Evolutionary conservation across 2,888 invertebrate genomes (phyloP), one percentile per base, ranked within the genome.

Genomic region (Coenonympha arcania): DNA sequence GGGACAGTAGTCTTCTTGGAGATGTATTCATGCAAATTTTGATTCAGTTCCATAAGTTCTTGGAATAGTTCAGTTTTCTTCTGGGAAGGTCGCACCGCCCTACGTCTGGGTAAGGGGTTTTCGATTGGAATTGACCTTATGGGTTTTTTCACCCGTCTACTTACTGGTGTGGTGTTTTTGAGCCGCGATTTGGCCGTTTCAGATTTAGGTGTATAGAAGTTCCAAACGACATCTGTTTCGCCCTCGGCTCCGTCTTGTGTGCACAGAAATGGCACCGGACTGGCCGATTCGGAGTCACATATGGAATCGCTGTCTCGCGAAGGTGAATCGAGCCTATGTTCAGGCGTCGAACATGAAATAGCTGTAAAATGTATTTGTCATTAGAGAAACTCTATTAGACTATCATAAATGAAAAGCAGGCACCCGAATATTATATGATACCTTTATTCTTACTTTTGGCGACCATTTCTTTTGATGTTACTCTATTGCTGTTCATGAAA

Each of bases 241-340:
- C 86, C 87, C 55, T 84, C 83, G 1, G 79, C 72, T 8, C 86
- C 87, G 70, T 87, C 87, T 69, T 87, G 87, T 1, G 87, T 87
- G 56, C 85, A 87, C 6, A 83, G 55, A 64, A 87, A 87, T 6
- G 84, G 86, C 0, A 87, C 84, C 3, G 87, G 87, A 55, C 86
- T 86, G 1, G 76, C 76, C 9, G 79, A 71, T 40, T 84, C 86
- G 0, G 86, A 86, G 54, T 77, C 82, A 58, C 68, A 78, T 28
- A 82, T 60, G 4, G 84, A 83, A 57, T 83, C 84, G 61, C 83
- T 85, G 42, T 85, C 85, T 48, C 79, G 69, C 5, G 81, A 79
- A 6, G 87, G 83, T 1, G 86, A 85, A 19, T 81, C 78, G 9
- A 67, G 59, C 15, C 65, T 63, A 48, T 71, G 75, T 58, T 82